A percentile compares a stretch with the other conserved stretches of the same genome.
phyloP scores from a whole-genome alignment of 2,113 vertebrate genomes.

The Microtus oregoni region DNA sequence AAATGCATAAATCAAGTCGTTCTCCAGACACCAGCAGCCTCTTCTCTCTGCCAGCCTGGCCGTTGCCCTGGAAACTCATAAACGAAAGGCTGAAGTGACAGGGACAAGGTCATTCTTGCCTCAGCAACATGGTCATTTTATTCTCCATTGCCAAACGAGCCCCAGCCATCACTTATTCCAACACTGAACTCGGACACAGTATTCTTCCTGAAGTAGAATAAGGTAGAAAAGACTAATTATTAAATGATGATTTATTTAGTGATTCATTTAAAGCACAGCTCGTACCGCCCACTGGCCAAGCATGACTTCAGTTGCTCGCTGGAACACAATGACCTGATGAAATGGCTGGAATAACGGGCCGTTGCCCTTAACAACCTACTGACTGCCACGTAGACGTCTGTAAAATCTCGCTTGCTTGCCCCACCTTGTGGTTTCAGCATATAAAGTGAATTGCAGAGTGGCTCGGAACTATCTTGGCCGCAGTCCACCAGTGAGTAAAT shows the following conservation, averaged over 20 bases:
- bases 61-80: not conserved
- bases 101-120: not conserved
- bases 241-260: not conserved
- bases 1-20: not conserved
- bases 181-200: not conserved
- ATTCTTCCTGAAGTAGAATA: not conserved
- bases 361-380: not conserved
- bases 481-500: not conserved
- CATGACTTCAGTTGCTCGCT: not conserved
- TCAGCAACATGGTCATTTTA: not conserved
- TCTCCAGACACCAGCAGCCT: not conserved
- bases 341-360: not conserved
- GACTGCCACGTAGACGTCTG: not conserved
- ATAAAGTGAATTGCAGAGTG: not conserved
- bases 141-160: not conserved
- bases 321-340: not conserved
- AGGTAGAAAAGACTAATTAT: not conserved
- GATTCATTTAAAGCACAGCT: not conserved
- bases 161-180: not conserved
- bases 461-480: not conserved
- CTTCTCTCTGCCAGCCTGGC: not conserved
- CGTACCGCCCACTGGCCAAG: not conserved
- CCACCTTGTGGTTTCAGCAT: not conserved
- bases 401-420: not conserved
- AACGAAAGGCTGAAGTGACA: not conserved